Base-by-base conservation (phyloP, 2,113 vertebrate genomes). In the Muntiacus reevesi region DNA sequence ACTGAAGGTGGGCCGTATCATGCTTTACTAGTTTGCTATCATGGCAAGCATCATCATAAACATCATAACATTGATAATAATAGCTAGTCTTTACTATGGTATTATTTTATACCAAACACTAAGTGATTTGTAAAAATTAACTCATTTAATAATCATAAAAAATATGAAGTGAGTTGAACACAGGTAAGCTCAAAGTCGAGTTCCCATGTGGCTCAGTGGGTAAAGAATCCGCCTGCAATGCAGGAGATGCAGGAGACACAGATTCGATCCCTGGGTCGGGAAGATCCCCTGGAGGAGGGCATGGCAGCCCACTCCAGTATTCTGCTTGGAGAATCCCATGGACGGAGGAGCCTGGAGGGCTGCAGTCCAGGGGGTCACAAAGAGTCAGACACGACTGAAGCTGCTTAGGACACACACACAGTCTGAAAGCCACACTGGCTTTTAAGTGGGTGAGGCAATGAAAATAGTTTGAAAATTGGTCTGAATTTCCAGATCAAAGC, bases 131-230 rank as follows among this genome's bases (percentile, higher is more conserved):
- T 90, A 52, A 54, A 79, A 59, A 95, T 23, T 40, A 89, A 64
- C 23, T 91, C 36, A n/a, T 64, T 96, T 54, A 74, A 59, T 36
- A 59, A 50, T 95, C 67, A 86, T 45, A 55, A 93, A 59, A 43
- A 23, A 60, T 54, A 36, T 71, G 43, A 71, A 94, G 43, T 67
- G 8, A 74, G 71, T 71, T 95, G 52, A 90, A 16, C 23, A 88
- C 11, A 54, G n/a, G 6, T 83, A 89, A 95, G n/a, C n/a, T 55
- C 16, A 89, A 79, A 16, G 67, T 71, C 9, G n/a, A 71, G n/a
- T 71, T 71, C n/a, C 67, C 19, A 23, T 12, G 64, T 71, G 67
- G 9, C n/a, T 36, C 64, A 23, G n/a, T 36, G 64, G n/a, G 64
- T 36, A 71, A 23, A 71, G 64, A 71, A 71, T 71, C 64, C 36